These are phyloP conservation scores for Tonatia bakeri DNA, from an alignment of 2,113 vertebrate species.

Conservation along the genomic window DNA sequence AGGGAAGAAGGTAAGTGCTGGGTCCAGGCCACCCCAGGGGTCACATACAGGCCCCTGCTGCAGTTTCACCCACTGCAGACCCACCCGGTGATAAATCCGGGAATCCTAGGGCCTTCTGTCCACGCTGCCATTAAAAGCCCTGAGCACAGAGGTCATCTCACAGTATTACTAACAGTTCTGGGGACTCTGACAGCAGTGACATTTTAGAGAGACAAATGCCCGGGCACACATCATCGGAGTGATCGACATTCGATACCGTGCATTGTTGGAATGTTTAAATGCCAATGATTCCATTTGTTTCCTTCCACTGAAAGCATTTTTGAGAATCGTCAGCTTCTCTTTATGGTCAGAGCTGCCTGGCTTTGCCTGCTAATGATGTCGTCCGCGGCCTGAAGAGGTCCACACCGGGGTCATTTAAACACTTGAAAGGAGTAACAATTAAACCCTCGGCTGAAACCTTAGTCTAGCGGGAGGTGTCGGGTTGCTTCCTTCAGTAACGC, in stretches of 20 bases:
- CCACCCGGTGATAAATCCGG: not conserved
- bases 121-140: not conserved
- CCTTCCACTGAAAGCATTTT: not conserved
- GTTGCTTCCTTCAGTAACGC: conserved; percentile 74
- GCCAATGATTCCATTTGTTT: accelerated
- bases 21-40: not conserved
- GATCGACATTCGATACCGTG: not conserved
- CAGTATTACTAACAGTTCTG: not conserved
- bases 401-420: conserved; percentile 65
- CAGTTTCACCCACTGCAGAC: accelerated
- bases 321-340: not conserved
- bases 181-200: conserved; percentile 51
- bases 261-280: accelerated
- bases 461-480: conserved; percentile 65
- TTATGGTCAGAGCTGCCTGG: no score
- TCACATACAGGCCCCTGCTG: not conserved
- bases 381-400: not conserved
- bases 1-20: no score
- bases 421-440: conserved; percentile 70
- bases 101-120: not conserved
- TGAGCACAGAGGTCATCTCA: not conserved
- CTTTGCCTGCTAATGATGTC: not conserved
- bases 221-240: not conserved
- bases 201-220: conserved; percentile 47
- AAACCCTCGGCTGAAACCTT: conserved; percentile 76